phyloP scores from a whole-genome alignment of 2,888 invertebrate genomes.

The Athalia rosae region DNA sequence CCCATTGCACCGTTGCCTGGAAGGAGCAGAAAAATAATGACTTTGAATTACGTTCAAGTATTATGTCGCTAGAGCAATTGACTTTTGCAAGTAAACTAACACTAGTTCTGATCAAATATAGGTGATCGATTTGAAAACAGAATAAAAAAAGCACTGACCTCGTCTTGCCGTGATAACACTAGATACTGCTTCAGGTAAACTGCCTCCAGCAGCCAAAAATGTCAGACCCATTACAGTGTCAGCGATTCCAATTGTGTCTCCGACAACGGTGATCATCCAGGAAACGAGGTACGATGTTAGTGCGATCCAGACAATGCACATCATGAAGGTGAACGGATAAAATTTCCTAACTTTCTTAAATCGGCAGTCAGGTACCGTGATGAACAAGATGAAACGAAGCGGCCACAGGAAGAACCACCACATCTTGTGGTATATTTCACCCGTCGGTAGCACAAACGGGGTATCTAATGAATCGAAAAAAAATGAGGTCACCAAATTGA shows the following conservation, averaged over 20 bases:
- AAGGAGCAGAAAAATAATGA: slow-evolving; percentile 56
- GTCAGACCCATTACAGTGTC: slow-evolving; percentile 95
- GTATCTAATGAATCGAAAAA: slow-evolving; percentile 52
- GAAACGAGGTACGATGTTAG: slow-evolving; percentile 89
- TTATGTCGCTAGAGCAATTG: no score
- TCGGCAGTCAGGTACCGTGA: slow-evolving; percentile 83
- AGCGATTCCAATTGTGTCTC: slow-evolving; percentile 86
- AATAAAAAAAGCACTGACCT: slow-evolving; percentile 76
- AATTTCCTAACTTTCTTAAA: slow-evolving; percentile 75
- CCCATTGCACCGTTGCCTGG: slow-evolving; percentile 90
- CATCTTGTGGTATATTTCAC: slow-evolving; percentile 67
- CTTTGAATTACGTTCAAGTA: no score
- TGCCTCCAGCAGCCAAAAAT: slow-evolving; percentile 92
- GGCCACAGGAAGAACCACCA: slow-evolving; percentile 87
- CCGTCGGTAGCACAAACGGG: slow-evolving; percentile 61
- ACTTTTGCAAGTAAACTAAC: background rate
- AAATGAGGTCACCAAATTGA: background rate
- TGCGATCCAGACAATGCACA: slow-evolving; percentile 93
- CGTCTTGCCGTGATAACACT: slow-evolving; percentile 90
- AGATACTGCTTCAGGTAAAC: slow-evolving; percentile 89
- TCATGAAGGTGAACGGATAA: slow-evolving; percentile 87
- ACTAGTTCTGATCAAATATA: background rate
- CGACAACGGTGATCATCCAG: slow-evolving; percentile 94
- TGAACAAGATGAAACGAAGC: slow-evolving; percentile 78
- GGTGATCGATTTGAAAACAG: background rate